Base-by-base conservation (phyloP, 2,797 vertebrate genomes). In the Coilia nasus region DNA sequence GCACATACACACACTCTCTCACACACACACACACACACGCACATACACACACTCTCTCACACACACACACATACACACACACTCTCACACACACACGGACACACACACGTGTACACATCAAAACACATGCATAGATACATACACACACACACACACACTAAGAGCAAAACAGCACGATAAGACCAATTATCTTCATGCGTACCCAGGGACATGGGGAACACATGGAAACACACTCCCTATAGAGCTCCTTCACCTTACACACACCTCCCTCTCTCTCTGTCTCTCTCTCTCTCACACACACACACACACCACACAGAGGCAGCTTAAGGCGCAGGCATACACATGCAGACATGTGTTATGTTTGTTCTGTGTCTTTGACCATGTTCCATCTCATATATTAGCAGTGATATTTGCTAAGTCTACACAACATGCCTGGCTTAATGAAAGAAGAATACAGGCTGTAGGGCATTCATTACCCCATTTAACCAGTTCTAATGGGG, bases 1-100 rank as follows among this genome's bases (percentile, higher is more conserved):
- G 41, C 19, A 60, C 81, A 62, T 56, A 78, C 60, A 75, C 50
- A 81, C 35, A 87, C 83, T 21, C 81, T 54, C 83, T 71, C 17
- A 57, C 81, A 83, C 57, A 25, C 62, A 28, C 2, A 35, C 67
- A 15, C 31, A 17, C 14, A 35, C 17, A 71, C 64, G 31, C 28
- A 9, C 60, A 64, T 19, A 57, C 15, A 57, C 12, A 15, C 15
- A 57, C 12, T 47, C 57, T 50, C 54, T 15, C 23, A 81, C 10
- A 60, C 5, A 41, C 46, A 25, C 60, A 23, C n/a, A 23, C n/a
- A n/a, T 25, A n/a, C 7, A 62, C 60, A 62, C 3, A 64, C 25
- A 31, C 25, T 28, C 25, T 28, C 7, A 1, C 25, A 71, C 1
- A 71, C 25, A 71, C 4, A 14, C 64, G 14, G 23, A 31, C 25